phyloP scores from a whole-genome alignment of 2,113 vertebrate genomes.

The Eudorcas thomsonii region DNA sequence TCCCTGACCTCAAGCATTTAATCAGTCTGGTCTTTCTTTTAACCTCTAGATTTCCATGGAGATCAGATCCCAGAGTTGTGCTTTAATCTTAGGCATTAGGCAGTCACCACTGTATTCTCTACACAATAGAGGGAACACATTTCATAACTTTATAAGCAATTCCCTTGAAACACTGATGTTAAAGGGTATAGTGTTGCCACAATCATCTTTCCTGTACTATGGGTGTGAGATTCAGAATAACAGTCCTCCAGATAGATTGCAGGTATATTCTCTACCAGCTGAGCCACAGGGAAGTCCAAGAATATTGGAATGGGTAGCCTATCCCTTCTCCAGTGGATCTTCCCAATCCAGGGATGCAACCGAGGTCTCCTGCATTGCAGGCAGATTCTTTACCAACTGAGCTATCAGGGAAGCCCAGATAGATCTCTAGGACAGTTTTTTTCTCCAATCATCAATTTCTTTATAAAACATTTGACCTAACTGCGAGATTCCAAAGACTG shows the following conservation, averaged over 20 bases:
- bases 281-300: background rate
- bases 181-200: background rate
- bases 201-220: background rate
- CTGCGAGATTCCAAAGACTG: background rate
- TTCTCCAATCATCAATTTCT: background rate
- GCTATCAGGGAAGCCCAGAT: background rate
- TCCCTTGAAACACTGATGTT: background rate
- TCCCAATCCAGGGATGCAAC: background rate
- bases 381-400: background rate
- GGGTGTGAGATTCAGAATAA: background rate
- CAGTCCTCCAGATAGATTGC: background rate
- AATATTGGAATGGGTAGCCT: background rate
- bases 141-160: background rate
- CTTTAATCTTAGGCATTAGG: background rate
- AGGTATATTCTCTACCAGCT: background rate
- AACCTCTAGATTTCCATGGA: background rate
- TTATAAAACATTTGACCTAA: background rate
- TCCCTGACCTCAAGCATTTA: background rate
- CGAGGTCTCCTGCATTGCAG: background rate
- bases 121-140: background rate
- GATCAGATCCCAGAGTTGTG: background rate
- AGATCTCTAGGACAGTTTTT: background rate
- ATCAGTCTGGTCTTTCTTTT: background rate
- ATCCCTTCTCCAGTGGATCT: background rate
- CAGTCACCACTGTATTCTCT: background rate